Evolutionary conservation across 2,888 invertebrate species (phyloP).

Genomic region (Pteria penguin): DNA sequence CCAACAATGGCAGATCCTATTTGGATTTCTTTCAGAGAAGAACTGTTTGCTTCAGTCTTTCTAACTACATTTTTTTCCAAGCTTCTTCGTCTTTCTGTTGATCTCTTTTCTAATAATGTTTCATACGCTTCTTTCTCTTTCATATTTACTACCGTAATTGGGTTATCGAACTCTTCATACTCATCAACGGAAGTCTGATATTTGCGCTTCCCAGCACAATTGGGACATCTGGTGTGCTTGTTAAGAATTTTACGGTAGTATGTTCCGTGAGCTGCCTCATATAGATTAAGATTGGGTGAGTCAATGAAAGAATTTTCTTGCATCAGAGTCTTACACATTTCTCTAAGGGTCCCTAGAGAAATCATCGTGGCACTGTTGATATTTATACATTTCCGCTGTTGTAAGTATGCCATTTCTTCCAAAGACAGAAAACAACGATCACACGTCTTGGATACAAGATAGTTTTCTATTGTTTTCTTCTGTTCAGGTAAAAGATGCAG

Average conservation of each 20-base stretch:
- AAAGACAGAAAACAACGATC: conserved; percentile 23
- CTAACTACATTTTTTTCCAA: not conserved
- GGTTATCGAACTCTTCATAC: conserved; percentile 19
- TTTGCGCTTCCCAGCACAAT: conserved; percentile 27
- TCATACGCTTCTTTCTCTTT: not conserved
- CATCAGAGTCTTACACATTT: conserved; percentile 25
- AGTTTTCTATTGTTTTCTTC: conserved; percentile 18
- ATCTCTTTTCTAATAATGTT: not conserved
- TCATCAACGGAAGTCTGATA: conserved; percentile 4
- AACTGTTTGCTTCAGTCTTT: not conserved
- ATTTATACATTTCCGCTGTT: conserved; percentile 34
- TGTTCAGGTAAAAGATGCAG: conserved; percentile 24
- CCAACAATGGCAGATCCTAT: conserved; percentile 25
- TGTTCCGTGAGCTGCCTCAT: conserved; percentile 30
- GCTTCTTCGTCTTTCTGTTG: not conserved
- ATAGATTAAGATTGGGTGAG: conserved; percentile 6
- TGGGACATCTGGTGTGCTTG: conserved; percentile 32
- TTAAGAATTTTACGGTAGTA: conserved; percentile 32
- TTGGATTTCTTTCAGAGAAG: conserved; percentile 6
- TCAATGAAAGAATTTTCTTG: conserved; percentile 8
- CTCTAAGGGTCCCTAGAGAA: conserved; percentile 17
- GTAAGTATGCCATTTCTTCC: conserved; percentile 34
- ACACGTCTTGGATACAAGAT: conserved; percentile 8
- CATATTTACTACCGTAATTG: not conserved
- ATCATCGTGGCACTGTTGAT: conserved; percentile 20